Percentiles rank a stretch among this genome's conserved stretches.
These are phyloP conservation scores for Chitala chitala DNA, from an alignment of 2,113 vertebrate species.

Conservation along the genomic window DNA sequence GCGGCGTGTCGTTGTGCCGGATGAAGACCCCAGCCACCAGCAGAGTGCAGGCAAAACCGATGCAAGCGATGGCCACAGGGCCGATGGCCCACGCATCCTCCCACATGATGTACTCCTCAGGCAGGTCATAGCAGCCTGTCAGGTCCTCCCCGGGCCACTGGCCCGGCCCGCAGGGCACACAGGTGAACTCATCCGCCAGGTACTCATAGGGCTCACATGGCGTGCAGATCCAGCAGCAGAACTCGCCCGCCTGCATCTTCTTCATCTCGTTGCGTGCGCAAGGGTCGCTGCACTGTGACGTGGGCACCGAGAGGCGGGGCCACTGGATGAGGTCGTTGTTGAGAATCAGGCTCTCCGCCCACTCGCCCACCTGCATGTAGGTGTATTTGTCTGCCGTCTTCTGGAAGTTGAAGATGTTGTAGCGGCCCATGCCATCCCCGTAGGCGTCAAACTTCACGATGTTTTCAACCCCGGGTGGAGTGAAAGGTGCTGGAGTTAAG, in stretches of 20 bases:
- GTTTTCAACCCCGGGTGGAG: constrained; percentile 74
- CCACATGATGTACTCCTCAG: constrained; percentile 97
- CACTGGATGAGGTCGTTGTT: constrained; percentile 85
- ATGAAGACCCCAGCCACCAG: constrained; percentile 85
- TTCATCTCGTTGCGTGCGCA: constrained; percentile 97
- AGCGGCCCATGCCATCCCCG: constrained; percentile 88
- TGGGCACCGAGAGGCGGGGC: constrained; percentile 65
- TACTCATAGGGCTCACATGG: constrained; percentile 90
- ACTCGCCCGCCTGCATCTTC: constrained; percentile 97
- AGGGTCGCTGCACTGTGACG: constrained; percentile 94
- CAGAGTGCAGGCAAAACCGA: constrained; percentile 86
- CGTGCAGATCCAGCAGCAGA: constrained; percentile 99
- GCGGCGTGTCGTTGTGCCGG: constrained; percentile 86
- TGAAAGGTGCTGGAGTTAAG: constrained; percentile 77
- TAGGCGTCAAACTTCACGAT: constrained; percentile 88
- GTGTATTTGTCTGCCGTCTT: constrained; percentile 72
- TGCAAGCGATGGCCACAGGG: constrained; percentile 89
- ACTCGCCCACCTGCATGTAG: constrained; percentile 89
- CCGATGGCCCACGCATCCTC: constrained; percentile 97
- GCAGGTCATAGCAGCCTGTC: constrained; percentile 83
- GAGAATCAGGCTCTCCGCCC: constrained; percentile 85
- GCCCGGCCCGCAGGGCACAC: constrained; percentile 81
- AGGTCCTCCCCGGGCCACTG: constrained; percentile 88
- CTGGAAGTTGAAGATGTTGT: constrained; percentile 98
- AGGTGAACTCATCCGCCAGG: constrained; percentile 90